These are phyloP conservation scores for Neosilurus hyrtlii DNA, from an alignment of 2,797 vertebrate genomes.

Conservation along the genomic window DNA sequence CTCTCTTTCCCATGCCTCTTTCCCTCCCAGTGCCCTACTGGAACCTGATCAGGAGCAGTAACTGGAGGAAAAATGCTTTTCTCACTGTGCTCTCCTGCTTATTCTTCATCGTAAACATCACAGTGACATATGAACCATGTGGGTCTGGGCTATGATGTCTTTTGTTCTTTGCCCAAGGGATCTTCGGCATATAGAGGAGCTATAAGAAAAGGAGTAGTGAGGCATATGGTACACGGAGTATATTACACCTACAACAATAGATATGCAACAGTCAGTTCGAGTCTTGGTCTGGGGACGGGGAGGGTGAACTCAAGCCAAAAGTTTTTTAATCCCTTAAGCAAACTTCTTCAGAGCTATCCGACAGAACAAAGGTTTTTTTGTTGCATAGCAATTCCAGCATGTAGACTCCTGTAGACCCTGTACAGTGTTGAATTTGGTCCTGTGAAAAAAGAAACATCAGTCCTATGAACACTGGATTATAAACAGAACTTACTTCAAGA, in stretches of 20 bases:
- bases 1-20: constrained; percentile 25
- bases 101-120: constrained; percentile 46
- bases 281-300: constrained; percentile 6
- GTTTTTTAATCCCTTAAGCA: constrained; percentile 8
- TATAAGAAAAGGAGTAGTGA: constrained; percentile 25
- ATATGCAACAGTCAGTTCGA: constrained; percentile 37
- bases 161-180: constrained; percentile 63
- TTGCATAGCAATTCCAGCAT: not conserved
- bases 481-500: not conserved
- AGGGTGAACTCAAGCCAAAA: not conserved
- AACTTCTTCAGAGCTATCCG: not conserved
- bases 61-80: constrained; percentile 73
- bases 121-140: constrained; percentile 71
- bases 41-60: constrained; percentile 75
- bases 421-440: not conserved
- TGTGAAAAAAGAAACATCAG: not conserved
- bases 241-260: constrained; percentile 44
- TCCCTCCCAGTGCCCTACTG: constrained; percentile 60
- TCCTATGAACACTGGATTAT: not conserved
- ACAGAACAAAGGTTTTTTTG: not conserved
- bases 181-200: constrained; percentile 53
- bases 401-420: not conserved
- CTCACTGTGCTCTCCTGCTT: constrained; percentile 47
- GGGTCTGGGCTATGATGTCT: constrained; percentile 59
- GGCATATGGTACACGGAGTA: constrained; percentile 34